Base-by-base conservation (phyloP, 2,888 invertebrate species). In the Limnephilus marmoratus region DNA sequence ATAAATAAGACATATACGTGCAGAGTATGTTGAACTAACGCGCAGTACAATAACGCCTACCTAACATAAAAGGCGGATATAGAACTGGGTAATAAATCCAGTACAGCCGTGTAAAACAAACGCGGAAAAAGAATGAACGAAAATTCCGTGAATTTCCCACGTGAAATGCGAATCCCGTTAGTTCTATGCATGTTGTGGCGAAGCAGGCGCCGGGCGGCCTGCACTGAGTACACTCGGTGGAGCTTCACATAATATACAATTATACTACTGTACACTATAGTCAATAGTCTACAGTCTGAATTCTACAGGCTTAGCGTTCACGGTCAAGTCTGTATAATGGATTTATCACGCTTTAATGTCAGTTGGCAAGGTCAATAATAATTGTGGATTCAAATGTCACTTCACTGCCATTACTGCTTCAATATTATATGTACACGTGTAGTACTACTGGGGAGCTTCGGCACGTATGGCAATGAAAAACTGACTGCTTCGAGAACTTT, bases 191-290 rank as follows among this genome's bases (percentile, higher is more conserved):
- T 49, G 29, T 86, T 86, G 86, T 29, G 49, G 45, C 49, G 29
- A n/a, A 5, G n/a, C n/a, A 86, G 86, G 86, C 86, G 86, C 86
- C 86, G 7, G 86, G 49, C 41, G 45, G 86, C 29, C 86, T 86
- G 86, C 86, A 83, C 29, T 86, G 41, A 86, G 29, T n/a, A 45
- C 41, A 85, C 24, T 45, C 45, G 29, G 86, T 15, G 45, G 13
- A 45, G 86, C 86, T 45, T 86, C 49, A 13, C 86, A 45, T n/a
- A n/a, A 45, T n/a, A n/a, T n/a, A 68, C 68, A 68, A 68, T n/a
- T 68, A n/a, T n/a, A 24, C 9, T 9, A 9, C n/a, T 24, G 7
- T 24, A 68, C 24, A 68, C 68, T 68, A 68, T 68, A 68, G 53
- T 9, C 68, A 68, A 68, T 68, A 68, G 68, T 24, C 18, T 68